Evolutionary conservation across 2,888 invertebrate species (phyloP).

Genomic region (Drosophila stalkeri): DNA sequence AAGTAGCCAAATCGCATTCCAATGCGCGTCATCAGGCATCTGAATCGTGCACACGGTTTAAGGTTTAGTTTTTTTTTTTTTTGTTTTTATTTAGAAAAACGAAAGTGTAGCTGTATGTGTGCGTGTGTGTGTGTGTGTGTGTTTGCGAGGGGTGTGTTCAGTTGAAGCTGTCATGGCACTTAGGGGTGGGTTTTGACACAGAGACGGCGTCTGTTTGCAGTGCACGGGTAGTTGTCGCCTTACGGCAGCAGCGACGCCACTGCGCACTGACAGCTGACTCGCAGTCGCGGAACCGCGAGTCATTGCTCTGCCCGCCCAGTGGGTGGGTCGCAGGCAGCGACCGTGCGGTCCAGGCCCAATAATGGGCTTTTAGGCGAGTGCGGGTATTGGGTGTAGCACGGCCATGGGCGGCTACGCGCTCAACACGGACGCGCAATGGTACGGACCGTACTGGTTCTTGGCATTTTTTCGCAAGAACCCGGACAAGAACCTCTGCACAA

Average conservation of each 20-base stretch:
- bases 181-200: constrained; percentile 71
- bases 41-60: constrained; percentile 28
- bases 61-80: not conserved
- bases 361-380: constrained; percentile 55
- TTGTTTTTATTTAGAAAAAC: constrained; percentile 37
- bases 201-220: constrained; percentile 30
- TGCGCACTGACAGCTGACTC: constrained; percentile 53
- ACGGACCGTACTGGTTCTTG: constrained; percentile 65
- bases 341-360: constrained; percentile 52
- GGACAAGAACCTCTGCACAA: constrained; percentile 41
- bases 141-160: constrained; percentile 72
- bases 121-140: constrained; percentile 18
- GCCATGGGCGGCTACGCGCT: constrained; percentile 48
- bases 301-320: constrained; percentile 61
- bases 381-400: constrained; percentile 68
- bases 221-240: not conserved
- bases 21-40: constrained; percentile 50
- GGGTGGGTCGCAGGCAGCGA: constrained; percentile 68
- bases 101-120: constrained; percentile 48
- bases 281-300: constrained; percentile 40
- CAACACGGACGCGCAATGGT: not conserved
- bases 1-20: constrained; percentile 55
- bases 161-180: constrained; percentile 32
- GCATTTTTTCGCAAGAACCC: constrained; percentile 67
- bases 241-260: constrained; percentile 50